Evolutionary conservation across 1,140 invertebrate genomes (phyloP).

Genomic region (Leptonema lineaticorne): DNA sequence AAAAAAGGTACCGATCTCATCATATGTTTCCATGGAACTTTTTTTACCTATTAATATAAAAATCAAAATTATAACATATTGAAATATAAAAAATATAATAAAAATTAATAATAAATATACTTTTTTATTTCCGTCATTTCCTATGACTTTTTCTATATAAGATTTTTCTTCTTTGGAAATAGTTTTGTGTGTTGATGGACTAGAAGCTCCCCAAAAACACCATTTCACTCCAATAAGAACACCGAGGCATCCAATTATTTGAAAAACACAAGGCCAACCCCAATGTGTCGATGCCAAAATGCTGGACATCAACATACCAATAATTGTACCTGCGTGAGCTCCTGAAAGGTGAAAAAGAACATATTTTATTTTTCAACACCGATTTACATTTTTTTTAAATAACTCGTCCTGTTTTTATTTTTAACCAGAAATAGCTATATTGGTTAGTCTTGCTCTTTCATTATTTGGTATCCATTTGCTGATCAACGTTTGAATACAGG

Average conservation of each 20-base stretch:
- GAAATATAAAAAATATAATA: background rate
- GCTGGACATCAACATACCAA: slow-evolving; percentile 65
- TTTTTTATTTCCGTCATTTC: slow-evolving; percentile 24
- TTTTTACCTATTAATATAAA: slow-evolving; percentile 8
- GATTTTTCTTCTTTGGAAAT: slow-evolving; percentile 58
- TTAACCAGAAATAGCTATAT: slow-evolving; percentile 62
- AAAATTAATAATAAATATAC: too few relatives aligned
- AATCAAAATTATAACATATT: background rate
- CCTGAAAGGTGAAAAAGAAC: slow-evolving; percentile 46
- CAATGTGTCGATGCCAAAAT: slow-evolving; percentile 55
- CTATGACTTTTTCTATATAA: slow-evolving; percentile 55
- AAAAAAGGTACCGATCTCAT: slow-evolving; percentile 1
- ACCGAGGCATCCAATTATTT: slow-evolving; percentile 63
- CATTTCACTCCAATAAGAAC: slow-evolving; percentile 61
- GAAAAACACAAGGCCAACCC: slow-evolving; percentile 74
- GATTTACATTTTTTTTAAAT: background rate
- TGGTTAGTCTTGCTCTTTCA: slow-evolving; percentile 60
- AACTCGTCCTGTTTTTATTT: slow-evolving; percentile 46
- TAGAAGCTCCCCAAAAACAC: slow-evolving; percentile 59
- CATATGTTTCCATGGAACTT: slow-evolving; percentile 16
- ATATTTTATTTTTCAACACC: background rate
- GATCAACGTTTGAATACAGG: slow-evolving; percentile 65
- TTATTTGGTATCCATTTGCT: slow-evolving; percentile 72
- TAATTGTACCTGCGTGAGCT: slow-evolving; percentile 64
- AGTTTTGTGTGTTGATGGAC: slow-evolving; percentile 57